Evolutionary conservation across 1,140 invertebrate species (phyloP).

Genomic region (Anoplophora glabripennis): DNA sequence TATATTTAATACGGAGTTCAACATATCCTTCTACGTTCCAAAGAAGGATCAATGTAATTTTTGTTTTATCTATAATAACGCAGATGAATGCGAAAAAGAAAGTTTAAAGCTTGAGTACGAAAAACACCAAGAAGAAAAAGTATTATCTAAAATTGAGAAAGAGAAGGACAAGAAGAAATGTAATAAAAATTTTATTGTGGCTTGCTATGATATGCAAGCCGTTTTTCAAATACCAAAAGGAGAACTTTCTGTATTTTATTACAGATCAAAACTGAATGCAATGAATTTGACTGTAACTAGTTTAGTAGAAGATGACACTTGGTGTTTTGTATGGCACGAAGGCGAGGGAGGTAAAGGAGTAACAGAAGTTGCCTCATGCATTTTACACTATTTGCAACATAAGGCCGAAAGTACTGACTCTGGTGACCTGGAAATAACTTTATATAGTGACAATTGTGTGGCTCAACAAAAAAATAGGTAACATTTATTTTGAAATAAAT

Average conservation of each 20-base stretch:
- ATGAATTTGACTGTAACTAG: slow-evolving; percentile 39
- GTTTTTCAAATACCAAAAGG: slow-evolving; percentile 42
- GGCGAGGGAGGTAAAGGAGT: slow-evolving; percentile 45
- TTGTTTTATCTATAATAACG: slow-evolving; percentile 40
- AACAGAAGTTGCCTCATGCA: slow-evolving; percentile 47
- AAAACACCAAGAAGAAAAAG: slow-evolving; percentile 39
- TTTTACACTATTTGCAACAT: slow-evolving; percentile 4
- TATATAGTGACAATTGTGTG: slow-evolving; percentile 46
- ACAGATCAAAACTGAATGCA: slow-evolving; percentile 42
- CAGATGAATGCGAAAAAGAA: slow-evolving; percentile 31
- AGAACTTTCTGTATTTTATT: slow-evolving; percentile 45
- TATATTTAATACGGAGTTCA: slow-evolving; percentile 43
- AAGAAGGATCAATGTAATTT: slow-evolving; percentile 49
- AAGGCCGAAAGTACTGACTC: slow-evolving; percentile 18
- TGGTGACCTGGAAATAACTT: slow-evolving; percentile 30
- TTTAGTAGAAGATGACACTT: slow-evolving; percentile 25
- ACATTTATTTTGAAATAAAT: too few species aligned
- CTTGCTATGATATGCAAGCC: slow-evolving; percentile 47
- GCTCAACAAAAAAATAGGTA: slow-evolving; percentile 49
- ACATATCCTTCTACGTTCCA: slow-evolving; percentile 44
- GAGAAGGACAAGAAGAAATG: slow-evolving; percentile 35
- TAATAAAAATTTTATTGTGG: slow-evolving; percentile 33
- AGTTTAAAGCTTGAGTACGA: slow-evolving; percentile 32
- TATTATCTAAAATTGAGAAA: slow-evolving; percentile 39
- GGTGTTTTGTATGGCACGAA: slow-evolving; percentile 51